Evolutionary conservation across 2,888 invertebrate genomes (phyloP).

Genomic region (Orgyia antiqua): DNA sequence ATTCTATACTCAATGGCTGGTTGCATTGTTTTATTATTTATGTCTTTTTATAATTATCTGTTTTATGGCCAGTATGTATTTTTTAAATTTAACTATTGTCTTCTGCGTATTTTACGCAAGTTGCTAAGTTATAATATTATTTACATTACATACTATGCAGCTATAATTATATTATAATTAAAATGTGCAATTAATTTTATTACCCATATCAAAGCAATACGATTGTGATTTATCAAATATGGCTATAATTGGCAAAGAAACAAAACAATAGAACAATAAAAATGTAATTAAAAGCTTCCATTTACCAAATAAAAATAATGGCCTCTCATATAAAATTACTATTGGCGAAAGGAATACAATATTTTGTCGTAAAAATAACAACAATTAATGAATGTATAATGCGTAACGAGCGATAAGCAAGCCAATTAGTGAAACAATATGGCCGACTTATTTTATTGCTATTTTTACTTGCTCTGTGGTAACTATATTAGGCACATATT

Average conservation of each 20-base stretch:
- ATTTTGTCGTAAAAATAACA: slow-evolving; percentile 52
- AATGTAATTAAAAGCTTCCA: slow-evolving; percentile 20
- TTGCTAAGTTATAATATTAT: too few species aligned
- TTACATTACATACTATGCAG: too few species aligned
- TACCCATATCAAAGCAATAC: too few species aligned
- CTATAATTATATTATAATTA: too few species aligned
- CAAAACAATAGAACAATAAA: slow-evolving; percentile 20
- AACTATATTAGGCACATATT: slow-evolving; percentile 32
- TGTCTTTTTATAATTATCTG: too few species aligned
- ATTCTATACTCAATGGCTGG: too few species aligned
- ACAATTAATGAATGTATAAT: slow-evolving; percentile 61
- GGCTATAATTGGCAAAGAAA: slow-evolving; percentile 2
- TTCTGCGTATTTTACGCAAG: too few species aligned
- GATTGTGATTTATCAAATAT: background rate
- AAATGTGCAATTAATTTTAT: too few species aligned
- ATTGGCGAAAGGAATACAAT: slow-evolving; percentile 49
- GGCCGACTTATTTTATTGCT: slow-evolving; percentile 38
- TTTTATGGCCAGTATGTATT: too few species aligned
- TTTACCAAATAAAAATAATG: slow-evolving; percentile 27
- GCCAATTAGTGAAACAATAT: slow-evolving; percentile 63
- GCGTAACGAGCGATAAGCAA: slow-evolving; percentile 56
- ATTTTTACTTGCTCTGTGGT: slow-evolving; percentile 37
- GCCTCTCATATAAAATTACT: slow-evolving; percentile 27
- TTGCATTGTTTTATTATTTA: too few species aligned
- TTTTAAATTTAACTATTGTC: background rate